Evolutionary conservation across 1,140 invertebrate genomes (phyloP).

Genomic region (Heterodera schachtii): DNA sequence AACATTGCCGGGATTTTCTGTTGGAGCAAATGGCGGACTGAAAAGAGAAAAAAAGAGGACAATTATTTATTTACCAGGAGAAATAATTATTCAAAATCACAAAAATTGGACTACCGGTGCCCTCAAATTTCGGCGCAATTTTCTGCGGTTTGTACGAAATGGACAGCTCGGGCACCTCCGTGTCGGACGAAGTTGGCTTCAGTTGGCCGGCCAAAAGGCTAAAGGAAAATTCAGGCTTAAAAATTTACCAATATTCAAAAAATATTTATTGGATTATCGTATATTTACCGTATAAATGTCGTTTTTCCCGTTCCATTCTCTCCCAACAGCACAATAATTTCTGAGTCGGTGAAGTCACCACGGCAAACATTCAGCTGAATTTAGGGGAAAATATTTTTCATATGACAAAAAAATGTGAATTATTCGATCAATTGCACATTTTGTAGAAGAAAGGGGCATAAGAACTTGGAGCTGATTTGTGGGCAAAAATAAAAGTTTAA

Average conservation of each 20-base stretch:
- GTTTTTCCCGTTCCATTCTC: constrained; percentile 99
- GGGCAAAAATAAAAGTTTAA: too few relatives aligned
- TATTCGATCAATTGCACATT: too few relatives aligned
- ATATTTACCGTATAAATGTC: constrained; percentile 80
- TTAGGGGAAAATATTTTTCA: constrained; percentile 60
- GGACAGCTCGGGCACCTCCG: constrained; percentile 84
- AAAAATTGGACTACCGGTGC: constrained; percentile 17
- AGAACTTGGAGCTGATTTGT: too few relatives aligned
- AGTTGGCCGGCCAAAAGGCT: constrained; percentile 93
- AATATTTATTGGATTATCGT: too few relatives aligned
- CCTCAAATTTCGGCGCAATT: constrained; percentile 86
- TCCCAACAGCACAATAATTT: constrained; percentile 95
- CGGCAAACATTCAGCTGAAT: constrained; percentile 77
- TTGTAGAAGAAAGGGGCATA: too few relatives aligned
- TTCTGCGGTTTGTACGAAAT: constrained; percentile 99
- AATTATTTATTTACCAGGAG: too few relatives aligned
- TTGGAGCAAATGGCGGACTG: constrained; percentile 73
- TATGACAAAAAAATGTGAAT: too few relatives aligned
- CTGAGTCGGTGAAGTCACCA: constrained; percentile 97
- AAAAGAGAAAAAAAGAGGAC: neutral
- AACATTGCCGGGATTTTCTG: constrained; percentile 50
- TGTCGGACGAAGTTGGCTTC: constrained; percentile 83
- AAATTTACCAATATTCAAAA: neutral
- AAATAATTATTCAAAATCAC: too few relatives aligned
- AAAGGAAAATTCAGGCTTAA: constrained; percentile 18